These are phyloP conservation scores for Oxyscelio sp. DNA, from an alignment of 2,888 invertebrate species.

Conservation along the genomic window DNA sequence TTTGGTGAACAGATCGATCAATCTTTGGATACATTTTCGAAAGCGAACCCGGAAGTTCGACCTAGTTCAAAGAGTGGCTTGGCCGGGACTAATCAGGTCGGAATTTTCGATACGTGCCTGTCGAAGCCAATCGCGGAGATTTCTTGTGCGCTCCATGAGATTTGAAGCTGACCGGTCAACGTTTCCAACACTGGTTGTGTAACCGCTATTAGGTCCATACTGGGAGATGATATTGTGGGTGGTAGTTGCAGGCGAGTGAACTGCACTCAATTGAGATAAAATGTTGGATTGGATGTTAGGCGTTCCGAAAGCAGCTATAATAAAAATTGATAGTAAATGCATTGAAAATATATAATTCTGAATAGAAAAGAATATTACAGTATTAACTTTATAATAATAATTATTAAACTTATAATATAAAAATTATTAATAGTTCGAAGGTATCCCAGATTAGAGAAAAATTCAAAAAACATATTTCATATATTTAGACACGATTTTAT, in stretches of 20 bases:
- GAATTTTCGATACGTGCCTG: constrained; percentile 88
- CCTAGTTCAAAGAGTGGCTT: constrained; percentile 84
- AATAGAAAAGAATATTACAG: no score
- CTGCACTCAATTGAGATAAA: constrained; percentile 84
- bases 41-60: constrained; percentile 28
- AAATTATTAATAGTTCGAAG: no score
- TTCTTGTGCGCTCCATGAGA: constrained; percentile 91
- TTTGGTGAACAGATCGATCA: constrained; percentile 49
- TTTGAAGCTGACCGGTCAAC: constrained; percentile 90
- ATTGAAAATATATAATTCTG: no score
- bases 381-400: no score
- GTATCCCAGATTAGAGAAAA: no score
- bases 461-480: no score
- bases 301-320: constrained; percentile 84
- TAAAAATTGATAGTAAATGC: neutral
- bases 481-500: no score
- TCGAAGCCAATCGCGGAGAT: constrained; percentile 91
- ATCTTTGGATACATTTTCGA: constrained; percentile 52
- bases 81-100: constrained; percentile 86
- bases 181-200: constrained; percentile 87
- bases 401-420: no score
- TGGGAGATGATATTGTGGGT: constrained; percentile 88
- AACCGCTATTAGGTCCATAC: constrained; percentile 87
- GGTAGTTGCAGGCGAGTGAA: constrained; percentile 84
- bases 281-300: constrained; percentile 87